Evolutionary conservation across 1,140 invertebrate species (phyloP), one percentile per base, ranked within the genome.

Genomic region (Asobara japonica): DNA sequence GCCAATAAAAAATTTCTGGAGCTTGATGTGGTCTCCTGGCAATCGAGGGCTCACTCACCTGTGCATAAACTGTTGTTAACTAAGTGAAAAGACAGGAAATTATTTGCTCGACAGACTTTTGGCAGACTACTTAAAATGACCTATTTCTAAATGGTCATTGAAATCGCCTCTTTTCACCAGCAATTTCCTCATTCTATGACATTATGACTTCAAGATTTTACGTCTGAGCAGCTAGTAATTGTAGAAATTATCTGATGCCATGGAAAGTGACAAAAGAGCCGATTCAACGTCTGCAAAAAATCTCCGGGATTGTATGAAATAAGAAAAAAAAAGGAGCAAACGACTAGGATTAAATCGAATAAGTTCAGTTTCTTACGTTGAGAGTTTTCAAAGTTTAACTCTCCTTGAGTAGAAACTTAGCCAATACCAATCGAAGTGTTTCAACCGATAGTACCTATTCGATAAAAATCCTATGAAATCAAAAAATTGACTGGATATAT

Each of bases 41-140:
- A 20, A 51, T 51, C 45, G 8, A 51, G 8, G 45, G 22, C 8
- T 51, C 45, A 51, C 20, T 51, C 45, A 51, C 18, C 45, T 51
- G 45, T 51, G 22, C 16, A 51, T 25, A 51, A 51, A 41, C 36
- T 41, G 1, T n/a, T 20, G 45, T 51, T 20, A 25, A 51, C 45
- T 51, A 51, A 51, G 45, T 51, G 45, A 51, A 51, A 51, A 51
- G 45, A 51, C 45, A 18, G 45, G 45, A 51, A 51, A 51, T 51
- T 51, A 51, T 51, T 51, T 18, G 45, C 45, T 51, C 20, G 45
- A 51, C 18, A n/a, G 45, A 51, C 8, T 51, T 51, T 51, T n/a
- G 10, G 16, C 18, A 8, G 18, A 20, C 45, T 51, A n/a, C 7
- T 51, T 51, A 4, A 10, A 7, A 51, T n/a, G 45, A 51, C 45